Base-by-base conservation (phyloP, 1,140 invertebrate species). In the Chrysomallon squamiferum region DNA sequence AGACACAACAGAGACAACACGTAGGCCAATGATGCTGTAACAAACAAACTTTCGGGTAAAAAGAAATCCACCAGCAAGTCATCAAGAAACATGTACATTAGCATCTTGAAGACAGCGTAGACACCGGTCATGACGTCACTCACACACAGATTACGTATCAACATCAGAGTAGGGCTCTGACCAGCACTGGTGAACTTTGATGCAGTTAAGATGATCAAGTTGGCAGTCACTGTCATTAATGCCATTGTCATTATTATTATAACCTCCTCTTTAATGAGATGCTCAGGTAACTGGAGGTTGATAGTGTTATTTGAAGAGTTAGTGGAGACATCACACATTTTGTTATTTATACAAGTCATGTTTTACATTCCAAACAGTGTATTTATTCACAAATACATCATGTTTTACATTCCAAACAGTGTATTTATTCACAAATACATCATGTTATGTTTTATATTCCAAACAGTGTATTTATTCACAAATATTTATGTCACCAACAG, bases 1-100 rank as follows among this genome's bases (percentile, higher is more conserved):
- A 83, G 65, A 63, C 70, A 73, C 27, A 81, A 47, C 3, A 80
- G 60, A 0, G 73, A 69, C 25, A 72, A 47, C 20, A 66, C 57
- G 5, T 72, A 71, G 2, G 75, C 74, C 4, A 73, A 70, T 2
- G 69, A 70, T 11, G 74, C 75, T 0, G 79, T 75, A 41, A 81
- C 69, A 18, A 83, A 71, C 2, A 83, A 38, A 63, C 81, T 79
- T 30, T 83, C 81, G n/a, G 78, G 74, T 18, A 83, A 68, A 64
- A 83, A 83, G 62, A 76, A 80, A 62, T 80, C 77, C 0, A 76
- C 69, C 2, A 67, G 50, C 0, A 70, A 56, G 18, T 43, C 43
- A 18, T 78, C 68, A 1, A 73, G 45, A 33, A 64, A 67, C 33
- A 68, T 20, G 27, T 81, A 49, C 41, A 78, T 65, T 1, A 72